Percentiles rank a stretch among this genome's conserved stretches.
phyloP scores from a whole-genome alignment of 2,888 invertebrate species.

The Aplocera efformata region DNA sequence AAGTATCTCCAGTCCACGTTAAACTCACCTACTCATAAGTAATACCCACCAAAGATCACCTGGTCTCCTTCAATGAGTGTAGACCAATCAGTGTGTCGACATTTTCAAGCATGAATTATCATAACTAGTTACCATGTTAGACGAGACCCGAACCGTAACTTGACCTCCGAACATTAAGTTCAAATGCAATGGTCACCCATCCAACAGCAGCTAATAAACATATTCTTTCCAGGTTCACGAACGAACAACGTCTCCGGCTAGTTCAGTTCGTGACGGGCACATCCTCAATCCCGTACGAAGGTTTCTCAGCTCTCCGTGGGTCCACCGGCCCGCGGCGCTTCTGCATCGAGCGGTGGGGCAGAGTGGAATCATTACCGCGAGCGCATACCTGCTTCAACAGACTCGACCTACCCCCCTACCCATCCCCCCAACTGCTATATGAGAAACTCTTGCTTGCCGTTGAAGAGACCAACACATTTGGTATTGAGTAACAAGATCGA shows the following conservation, averaged over 20 bases:
- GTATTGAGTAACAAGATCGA: conserved; percentile 88
- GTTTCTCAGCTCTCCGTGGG: conserved; percentile 96
- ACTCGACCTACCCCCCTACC: conserved; percentile 97
- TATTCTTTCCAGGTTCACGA: conserved; percentile 85
- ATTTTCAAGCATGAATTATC: no score
- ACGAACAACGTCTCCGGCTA: conserved; percentile 94
- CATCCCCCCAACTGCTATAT: conserved; percentile 93
- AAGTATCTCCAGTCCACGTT: no score
- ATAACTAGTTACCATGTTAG: no score
- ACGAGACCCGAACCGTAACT: no score
- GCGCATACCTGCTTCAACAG: conserved; percentile 99
- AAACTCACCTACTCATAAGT: no score
- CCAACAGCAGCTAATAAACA: no score
- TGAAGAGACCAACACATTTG: conserved; percentile 97
- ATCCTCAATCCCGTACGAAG: conserved; percentile 98
- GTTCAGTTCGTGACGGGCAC: conserved; percentile 99
- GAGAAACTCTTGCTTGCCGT: conserved; percentile 96
- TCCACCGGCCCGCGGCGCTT: conserved; percentile 97
- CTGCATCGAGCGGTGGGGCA: conserved; percentile 98
- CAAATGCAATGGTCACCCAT: no score
- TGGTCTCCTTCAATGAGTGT: no score
- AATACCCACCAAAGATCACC: no score
- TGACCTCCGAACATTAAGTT: no score
- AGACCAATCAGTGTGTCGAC: no score
- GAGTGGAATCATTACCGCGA: conserved; percentile 94